These are phyloP conservation scores for Phrynocephalus versicolor DNA, from an alignment of 2,113 vertebrate species.

Conservation along the genomic window DNA sequence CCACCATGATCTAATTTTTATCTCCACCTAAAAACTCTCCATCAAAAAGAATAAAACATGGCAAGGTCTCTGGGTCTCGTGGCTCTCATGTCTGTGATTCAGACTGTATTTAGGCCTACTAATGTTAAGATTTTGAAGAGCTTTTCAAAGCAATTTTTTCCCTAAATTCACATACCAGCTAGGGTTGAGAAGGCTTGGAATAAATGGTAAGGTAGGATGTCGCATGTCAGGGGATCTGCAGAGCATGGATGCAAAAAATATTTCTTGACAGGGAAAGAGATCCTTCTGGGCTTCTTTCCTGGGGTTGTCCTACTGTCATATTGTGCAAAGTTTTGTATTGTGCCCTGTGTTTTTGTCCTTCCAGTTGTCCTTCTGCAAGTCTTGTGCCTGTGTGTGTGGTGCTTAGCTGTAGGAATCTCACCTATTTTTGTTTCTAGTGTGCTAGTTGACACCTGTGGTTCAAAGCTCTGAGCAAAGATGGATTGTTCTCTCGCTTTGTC, in stretches of 20 bases:
- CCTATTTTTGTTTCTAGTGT: not conserved
- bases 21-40: not conserved
- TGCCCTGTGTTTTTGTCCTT: not conserved
- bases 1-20: not conserved
- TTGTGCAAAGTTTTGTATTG: not conserved
- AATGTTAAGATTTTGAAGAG: not conserved
- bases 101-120: not conserved
- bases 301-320: not conserved
- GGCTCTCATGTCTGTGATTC: not conserved
- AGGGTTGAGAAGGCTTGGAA: not conserved
- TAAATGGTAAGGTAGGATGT: not conserved
- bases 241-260: not conserved
- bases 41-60: not conserved
- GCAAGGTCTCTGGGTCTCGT: not conserved
- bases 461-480: not conserved
- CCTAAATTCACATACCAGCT: not conserved
- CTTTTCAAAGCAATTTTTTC: conserved; percentile 1
- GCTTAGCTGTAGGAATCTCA: conserved; percentile 13
- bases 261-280: conserved; percentile 4
- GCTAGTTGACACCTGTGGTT: not conserved
- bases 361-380: not conserved
- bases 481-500: not conserved
- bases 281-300: not conserved
- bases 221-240: conserved; percentile 3
- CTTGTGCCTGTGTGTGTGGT: not conserved